These are phyloP conservation scores for Plebejus melissa DNA, from an alignment of 2,888 invertebrate species.

Conservation along the genomic window DNA sequence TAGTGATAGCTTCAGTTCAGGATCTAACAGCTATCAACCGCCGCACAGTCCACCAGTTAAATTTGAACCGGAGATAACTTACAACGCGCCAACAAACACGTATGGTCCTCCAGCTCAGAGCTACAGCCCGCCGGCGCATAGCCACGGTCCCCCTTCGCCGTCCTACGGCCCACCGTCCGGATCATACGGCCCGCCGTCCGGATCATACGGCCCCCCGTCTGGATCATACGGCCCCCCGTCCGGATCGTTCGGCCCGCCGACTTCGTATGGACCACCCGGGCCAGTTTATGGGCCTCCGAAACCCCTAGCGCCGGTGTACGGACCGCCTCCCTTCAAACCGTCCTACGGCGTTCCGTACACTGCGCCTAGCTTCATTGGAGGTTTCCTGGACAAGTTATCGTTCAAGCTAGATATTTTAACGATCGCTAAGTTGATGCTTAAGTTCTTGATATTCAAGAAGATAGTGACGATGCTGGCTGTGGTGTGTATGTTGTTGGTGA, in stretches of 20 bases:
- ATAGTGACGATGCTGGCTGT: constrained; percentile 88
- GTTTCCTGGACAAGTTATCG: constrained; percentile 83
- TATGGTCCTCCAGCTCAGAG: constrained; percentile 58
- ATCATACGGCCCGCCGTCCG: constrained; percentile 57
- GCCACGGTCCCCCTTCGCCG: constrained; percentile 54
- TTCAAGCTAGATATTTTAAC: constrained; percentile 85
- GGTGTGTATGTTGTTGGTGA: constrained; percentile 85
- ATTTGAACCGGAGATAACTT: constrained; percentile 55
- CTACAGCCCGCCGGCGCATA: constrained; percentile 60
- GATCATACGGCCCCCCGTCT: constrained; percentile 56
- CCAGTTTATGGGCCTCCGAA: constrained; percentile 62
- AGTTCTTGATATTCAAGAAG: constrained; percentile 88
- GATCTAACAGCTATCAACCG: constrained; percentile 48
- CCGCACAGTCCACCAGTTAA: constrained; percentile 55
- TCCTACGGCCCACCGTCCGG: constrained; percentile 57
- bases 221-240: constrained; percentile 56
- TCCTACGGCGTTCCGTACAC: constrained; percentile 79
- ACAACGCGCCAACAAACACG: constrained; percentile 57
- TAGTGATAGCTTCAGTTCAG: constrained; percentile 55
- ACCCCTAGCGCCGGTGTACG: constrained; percentile 58
- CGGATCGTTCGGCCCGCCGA: constrained; percentile 57
- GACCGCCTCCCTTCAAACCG: constrained; percentile 67
- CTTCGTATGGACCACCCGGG: constrained; percentile 67
- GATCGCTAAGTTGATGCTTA: constrained; percentile 85
- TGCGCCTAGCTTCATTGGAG: constrained; percentile 57